Base-by-base conservation (phyloP, 2,797 vertebrate genomes). In the Australoheros facetus region DNA sequence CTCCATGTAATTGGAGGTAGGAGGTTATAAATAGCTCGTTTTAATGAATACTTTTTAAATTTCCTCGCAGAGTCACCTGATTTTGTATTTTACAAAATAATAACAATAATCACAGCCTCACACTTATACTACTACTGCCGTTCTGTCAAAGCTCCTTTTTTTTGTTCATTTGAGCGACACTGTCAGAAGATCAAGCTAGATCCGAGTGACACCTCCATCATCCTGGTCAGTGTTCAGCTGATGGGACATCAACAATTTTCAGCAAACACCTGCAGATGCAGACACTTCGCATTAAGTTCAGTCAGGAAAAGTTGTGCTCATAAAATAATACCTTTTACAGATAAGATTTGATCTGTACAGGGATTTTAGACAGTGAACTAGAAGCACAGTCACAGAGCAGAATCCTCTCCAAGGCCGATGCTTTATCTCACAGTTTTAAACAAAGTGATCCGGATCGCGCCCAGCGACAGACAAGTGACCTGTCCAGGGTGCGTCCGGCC, bases 1-100 rank as follows among this genome's bases (percentile, higher is more conserved):
- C 79, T 86, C 72, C 73, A 56, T 82, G 54, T 76, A 84, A 85
- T 85, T 76, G 71, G 73, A 79, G 11, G 60, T 42, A 77, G 73
- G 62, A 62, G 23, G 78, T 80, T 89, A 89, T 80, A 89, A 87
- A 83, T 89, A 86, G 82, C 70, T 74, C 2, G 6, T 74, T 85
- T 80, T 85, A 82, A 77, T 42, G n/a, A 17, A 56, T 34, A 60
- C 1, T 30, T 69, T 82, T 82, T 78, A 4, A 42, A 39, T 72
- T 74, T 79, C 28, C n/a, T 28, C 54, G 71, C 45, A 71, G 72
- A 81, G 54, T 72, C 71, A 75, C 13, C 10, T 54, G 9, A 56
- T 21, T 69, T 57, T 45, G 4, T 11, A 56, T 39, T 74, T 64
- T 2, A 30, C 9, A 2, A 39, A 70, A 56, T 48, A 9, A 76